A percentile compares a stretch with the other conserved stretches of the same genome.
These are phyloP conservation scores for Axea sp. DNA, from an alignment of 2,888 invertebrate genomes.

Conservation along the genomic window DNA sequence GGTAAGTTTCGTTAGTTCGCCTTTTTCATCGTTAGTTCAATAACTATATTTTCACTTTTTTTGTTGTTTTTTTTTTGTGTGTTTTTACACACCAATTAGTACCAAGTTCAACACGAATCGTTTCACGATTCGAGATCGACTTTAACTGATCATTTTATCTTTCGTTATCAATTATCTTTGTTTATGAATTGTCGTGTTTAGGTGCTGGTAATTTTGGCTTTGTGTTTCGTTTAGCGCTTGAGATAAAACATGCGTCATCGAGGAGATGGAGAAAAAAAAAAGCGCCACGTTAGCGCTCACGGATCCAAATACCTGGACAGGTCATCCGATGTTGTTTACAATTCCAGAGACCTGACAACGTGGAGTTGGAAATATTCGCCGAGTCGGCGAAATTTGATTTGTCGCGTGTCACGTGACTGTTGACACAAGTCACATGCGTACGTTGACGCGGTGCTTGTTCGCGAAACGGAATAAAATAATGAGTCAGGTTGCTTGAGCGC, in stretches of 20 bases:
- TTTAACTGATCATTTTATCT: no score
- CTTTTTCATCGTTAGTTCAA: no score
- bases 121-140: no score
- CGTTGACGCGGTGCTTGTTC: conserved; percentile 21
- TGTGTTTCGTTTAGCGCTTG: conserved; percentile 24
- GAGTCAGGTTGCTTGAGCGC: conserved; percentile 45
- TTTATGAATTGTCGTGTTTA: no score
- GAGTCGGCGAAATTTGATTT: conserved; percentile 50
- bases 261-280: neutral
- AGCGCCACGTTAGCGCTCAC: conserved; percentile 4
- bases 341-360: conserved; percentile 18
- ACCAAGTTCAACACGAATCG: no score
- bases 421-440: conserved; percentile 45
- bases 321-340: conserved; percentile 49
- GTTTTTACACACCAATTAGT: no score
- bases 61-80: no score
- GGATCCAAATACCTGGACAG: conserved; percentile 27
- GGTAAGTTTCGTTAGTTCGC: no score
- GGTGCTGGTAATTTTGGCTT: no score
- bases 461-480: conserved; percentile 45
- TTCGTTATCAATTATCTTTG: no score
- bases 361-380: conserved; percentile 42
- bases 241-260: no score
- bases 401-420: conserved; percentile 51
- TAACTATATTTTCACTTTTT: no score